Evolutionary conservation across 2,113 vertebrate genomes (phyloP).

Genomic region (Caracal caracal): DNA sequence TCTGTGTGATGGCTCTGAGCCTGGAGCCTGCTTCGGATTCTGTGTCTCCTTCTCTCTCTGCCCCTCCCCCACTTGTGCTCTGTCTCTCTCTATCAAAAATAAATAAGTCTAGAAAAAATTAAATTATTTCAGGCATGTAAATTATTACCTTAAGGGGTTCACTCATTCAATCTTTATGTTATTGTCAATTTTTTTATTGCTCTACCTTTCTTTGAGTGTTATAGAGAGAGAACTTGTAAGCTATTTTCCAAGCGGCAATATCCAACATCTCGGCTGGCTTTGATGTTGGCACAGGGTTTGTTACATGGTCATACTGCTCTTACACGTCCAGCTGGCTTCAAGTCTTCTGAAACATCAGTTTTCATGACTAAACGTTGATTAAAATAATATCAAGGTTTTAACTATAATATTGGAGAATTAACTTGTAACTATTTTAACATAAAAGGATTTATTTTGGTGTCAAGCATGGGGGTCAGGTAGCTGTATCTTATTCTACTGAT

Average conservation of each 20-base stretch:
- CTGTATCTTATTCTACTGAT: neutral
- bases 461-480: neutral
- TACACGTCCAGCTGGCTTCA: neutral
- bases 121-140: neutral
- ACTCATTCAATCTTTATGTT: neutral
- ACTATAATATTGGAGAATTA: neutral
- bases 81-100: too few species aligned
- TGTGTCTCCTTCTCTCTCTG: too few species aligned
- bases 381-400: conserved; percentile 13
- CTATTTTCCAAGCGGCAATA: neutral
- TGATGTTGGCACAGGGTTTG: neutral
- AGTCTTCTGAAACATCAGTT: neutral
- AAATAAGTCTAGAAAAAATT: too few species aligned
- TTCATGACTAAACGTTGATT: neutral
- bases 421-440: neutral
- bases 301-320: neutral
- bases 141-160: neutral
- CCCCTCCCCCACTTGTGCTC: too few species aligned
- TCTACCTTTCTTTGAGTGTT: neutral
- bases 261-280: neutral
- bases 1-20: too few species aligned
- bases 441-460: neutral
- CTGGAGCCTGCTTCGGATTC: too few species aligned
- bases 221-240: neutral
- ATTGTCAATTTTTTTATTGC: neutral